Evolutionary conservation across 2,888 invertebrate species (phyloP).

Genomic region (Leptarthrus brevirostris): DNA sequence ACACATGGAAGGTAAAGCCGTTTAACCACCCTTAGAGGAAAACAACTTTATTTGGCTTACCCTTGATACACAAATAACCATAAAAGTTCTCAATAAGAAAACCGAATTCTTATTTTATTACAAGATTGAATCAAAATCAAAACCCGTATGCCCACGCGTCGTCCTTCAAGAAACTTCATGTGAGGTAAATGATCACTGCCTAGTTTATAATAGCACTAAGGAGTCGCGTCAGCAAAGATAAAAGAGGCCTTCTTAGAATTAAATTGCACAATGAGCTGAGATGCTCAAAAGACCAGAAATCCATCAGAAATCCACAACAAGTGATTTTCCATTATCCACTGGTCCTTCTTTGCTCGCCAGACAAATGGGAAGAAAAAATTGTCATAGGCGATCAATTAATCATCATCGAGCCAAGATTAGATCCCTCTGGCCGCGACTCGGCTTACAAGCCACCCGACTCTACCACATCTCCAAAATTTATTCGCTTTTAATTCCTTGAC

Average conservation of each 20-base stretch:
- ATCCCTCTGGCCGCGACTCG: slow-evolving; percentile 3
- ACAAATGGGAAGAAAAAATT: slow-evolving; percentile 37
- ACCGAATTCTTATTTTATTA: no score
- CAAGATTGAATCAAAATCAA: not conserved
- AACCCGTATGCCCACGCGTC: slow-evolving; percentile 39
- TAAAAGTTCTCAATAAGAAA: no score
- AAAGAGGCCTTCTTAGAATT: slow-evolving; percentile 38
- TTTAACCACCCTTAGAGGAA: no score
- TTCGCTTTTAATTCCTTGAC: slow-evolving; percentile 30
- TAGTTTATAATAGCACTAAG: slow-evolving; percentile 26
- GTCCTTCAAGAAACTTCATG: slow-evolving; percentile 39
- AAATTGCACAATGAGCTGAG: slow-evolving; percentile 37
- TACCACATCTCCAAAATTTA: slow-evolving; percentile 30
- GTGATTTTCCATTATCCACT: slow-evolving; percentile 28
- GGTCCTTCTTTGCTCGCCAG: slow-evolving; percentile 18
- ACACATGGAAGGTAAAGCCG: no score
- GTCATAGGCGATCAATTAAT: slow-evolving; percentile 50
- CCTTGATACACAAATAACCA: no score
- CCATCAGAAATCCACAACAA: slow-evolving; percentile 40
- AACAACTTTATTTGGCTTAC: no score
- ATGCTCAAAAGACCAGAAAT: slow-evolving; percentile 30
- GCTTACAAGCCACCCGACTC: slow-evolving; percentile 16
- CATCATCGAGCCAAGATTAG: slow-evolving; percentile 46
- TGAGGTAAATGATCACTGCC: slow-evolving; percentile 44
- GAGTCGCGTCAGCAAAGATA: slow-evolving; percentile 27